These are phyloP conservation scores for Corythoichthys haematopterus DNA, from an alignment of 2,113 vertebrate genomes.

Conservation along the genomic window DNA sequence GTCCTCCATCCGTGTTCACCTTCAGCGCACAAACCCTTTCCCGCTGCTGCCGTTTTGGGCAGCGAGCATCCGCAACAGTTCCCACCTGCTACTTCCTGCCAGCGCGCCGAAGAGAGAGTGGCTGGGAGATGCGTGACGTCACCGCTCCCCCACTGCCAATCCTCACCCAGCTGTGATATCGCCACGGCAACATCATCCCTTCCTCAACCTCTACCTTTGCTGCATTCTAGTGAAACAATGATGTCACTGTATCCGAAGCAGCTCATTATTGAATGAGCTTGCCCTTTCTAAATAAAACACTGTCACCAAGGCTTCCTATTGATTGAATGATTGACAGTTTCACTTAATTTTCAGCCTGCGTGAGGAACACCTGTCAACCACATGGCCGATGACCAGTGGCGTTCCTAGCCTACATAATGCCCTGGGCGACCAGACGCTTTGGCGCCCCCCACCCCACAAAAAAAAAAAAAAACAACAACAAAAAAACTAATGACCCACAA, in stretches of 20 bases:
- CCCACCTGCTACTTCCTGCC: slow-evolving; percentile 8
- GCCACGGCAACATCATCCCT: slow-evolving; percentile 62
- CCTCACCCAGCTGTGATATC: slow-evolving; percentile 79
- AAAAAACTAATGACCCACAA: too few relatives aligned
- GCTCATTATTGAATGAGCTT: background rate
- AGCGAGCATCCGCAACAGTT: slow-evolving; percentile 18
- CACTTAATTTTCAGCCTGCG: background rate
- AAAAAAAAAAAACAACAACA: too few relatives aligned
- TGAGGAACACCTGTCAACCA: background rate
- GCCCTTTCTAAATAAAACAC: background rate
- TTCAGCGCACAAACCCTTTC: background rate
- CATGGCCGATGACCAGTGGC: background rate
- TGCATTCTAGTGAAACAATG: slow-evolving; percentile 70
- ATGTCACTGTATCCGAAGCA: slow-evolving; percentile 65
- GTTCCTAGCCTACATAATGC: too few relatives aligned
- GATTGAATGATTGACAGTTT: background rate
- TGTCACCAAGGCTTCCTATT: background rate
- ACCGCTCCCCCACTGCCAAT: slow-evolving; percentile 83
- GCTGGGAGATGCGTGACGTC: slow-evolving; percentile 96
- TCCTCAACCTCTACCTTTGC: slow-evolving; percentile 67
- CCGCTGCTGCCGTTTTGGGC: background rate
- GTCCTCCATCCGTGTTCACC: slow-evolving; percentile 39
- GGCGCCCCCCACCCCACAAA: too few relatives aligned
- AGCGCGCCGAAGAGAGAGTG: slow-evolving; percentile 16
- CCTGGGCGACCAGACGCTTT: too few relatives aligned